These are phyloP conservation scores for Brachionus calyciflorus DNA, from an alignment of 1,140 invertebrate genomes.

Conservation along the genomic window DNA sequence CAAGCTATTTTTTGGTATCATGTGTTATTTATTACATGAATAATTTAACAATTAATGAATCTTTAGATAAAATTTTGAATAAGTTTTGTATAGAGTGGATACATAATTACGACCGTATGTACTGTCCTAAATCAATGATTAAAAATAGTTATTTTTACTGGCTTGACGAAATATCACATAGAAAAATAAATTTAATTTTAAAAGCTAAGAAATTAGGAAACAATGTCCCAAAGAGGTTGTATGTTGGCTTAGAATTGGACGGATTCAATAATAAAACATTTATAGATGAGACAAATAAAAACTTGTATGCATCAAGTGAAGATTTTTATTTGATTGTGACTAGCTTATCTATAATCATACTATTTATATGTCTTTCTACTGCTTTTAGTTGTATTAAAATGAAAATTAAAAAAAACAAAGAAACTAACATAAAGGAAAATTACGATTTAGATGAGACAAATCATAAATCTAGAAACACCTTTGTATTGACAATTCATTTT, in stretches of 20 bases:
- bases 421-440: too few relatives aligned
- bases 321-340: constrained; percentile 12
- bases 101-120: neutral
- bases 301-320: neutral
- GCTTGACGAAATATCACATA: too few relatives aligned
- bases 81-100: neutral
- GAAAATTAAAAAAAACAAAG: too few relatives aligned
- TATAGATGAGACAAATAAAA: too few relatives aligned
- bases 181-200: too few relatives aligned
- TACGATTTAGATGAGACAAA: too few relatives aligned
- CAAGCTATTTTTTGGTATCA: neutral
- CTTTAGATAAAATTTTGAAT: neutral
- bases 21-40: neutral
- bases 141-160: neutral
- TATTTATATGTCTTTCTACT: neutral
- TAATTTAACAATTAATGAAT: neutral
- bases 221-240: too few relatives aligned
- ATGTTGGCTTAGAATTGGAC: too few relatives aligned
- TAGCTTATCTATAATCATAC: neutral
- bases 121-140: neutral
- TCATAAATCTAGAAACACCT: neutral
- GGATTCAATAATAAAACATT: too few relatives aligned
- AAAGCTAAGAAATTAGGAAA: too few relatives aligned
- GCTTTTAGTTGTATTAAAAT: neutral
- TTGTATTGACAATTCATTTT: neutral